phyloP scores from a whole-genome alignment of 2,113 vertebrate genomes.

The Piprites chloris region DNA sequence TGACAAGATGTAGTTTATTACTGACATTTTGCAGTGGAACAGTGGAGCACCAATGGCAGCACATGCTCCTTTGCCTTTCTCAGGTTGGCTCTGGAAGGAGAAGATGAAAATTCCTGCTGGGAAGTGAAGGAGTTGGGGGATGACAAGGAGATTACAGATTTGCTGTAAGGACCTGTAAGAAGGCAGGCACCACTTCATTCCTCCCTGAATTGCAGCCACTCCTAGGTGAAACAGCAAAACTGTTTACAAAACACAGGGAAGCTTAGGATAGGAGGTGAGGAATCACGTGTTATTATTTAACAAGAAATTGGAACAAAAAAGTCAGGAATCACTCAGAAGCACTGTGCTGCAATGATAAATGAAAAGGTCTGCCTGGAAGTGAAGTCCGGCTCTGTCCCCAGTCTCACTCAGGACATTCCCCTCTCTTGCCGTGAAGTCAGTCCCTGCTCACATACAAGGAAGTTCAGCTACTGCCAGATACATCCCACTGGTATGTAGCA shows the following conservation, averaged over 20 bases:
- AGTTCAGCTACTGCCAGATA: not conserved
- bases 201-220: not conserved
- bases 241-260: not conserved
- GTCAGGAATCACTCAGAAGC: constrained; percentile 2
- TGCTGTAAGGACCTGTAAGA: not conserved
- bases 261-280: not conserved
- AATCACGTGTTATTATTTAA: not conserved
- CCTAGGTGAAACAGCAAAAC: not conserved
- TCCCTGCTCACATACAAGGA: not conserved
- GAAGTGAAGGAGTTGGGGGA: not conserved
- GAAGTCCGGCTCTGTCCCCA: not conserved
- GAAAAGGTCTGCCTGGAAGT: not conserved
- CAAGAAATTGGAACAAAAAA: constrained; percentile 3
- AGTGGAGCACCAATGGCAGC: not conserved
- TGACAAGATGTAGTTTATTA: not conserved
- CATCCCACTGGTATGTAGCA: not conserved
- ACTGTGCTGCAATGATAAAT: not conserved
- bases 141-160: not conserved
- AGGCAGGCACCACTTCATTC: not conserved
- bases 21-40: not conserved
- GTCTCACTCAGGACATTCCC: not conserved
- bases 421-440: not conserved
- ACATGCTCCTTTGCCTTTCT: not conserved
- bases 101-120: not conserved
- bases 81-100: not conserved